Evolutionary conservation across 1,140 invertebrate genomes (phyloP), one percentile per base, ranked within the genome.

Genomic region (Condylostylus longicornis): DNA sequence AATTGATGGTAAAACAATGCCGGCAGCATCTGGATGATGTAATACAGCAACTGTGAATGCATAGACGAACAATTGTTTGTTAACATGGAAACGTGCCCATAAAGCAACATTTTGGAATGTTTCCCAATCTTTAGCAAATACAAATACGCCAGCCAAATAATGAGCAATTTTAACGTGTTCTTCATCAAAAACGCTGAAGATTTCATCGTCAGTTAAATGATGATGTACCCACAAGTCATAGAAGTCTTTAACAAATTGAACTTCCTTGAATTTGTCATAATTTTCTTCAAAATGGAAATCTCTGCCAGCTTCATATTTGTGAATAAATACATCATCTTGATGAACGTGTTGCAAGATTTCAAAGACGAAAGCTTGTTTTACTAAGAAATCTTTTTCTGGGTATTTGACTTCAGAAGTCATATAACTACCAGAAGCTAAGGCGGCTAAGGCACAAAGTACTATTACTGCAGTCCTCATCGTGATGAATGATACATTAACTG

Each of bases 71-170:
- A 71, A 51, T 13, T 66, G 69, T 45, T 72, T 65, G 54, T 79
- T 79, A 3, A 76, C 50, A 40, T 72, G 44, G 37, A 56, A 50
- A 0, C 69, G 67, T 6, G 71, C 71, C 63, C 67, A 77, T 13
- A 65, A 50, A 12, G 74, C 72, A 2, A 66, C 70, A 38, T 72
- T 71, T 54, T 68, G 71, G 59, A 79, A 78, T 17, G 65, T 71
- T 2, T 74, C 69, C 46, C 70, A 77, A 48, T 76, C 69, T 41
- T 73, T 74, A 33, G 74, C 72, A 25, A 65, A 69, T 44, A 65
- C 71, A 48, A 78, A 68, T 2, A 75, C 25, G 6, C 66, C 48
- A 38, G 66, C 66, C n/a, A 79, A 46, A 8, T 65, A 61, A 1
- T 62, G 49, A 2, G 61, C 66, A 41, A 76, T 66, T 8, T 69